Conservation (phyloP, 1,140 invertebrate genomes). For the Amphibalanus amphitrite region DNA sequence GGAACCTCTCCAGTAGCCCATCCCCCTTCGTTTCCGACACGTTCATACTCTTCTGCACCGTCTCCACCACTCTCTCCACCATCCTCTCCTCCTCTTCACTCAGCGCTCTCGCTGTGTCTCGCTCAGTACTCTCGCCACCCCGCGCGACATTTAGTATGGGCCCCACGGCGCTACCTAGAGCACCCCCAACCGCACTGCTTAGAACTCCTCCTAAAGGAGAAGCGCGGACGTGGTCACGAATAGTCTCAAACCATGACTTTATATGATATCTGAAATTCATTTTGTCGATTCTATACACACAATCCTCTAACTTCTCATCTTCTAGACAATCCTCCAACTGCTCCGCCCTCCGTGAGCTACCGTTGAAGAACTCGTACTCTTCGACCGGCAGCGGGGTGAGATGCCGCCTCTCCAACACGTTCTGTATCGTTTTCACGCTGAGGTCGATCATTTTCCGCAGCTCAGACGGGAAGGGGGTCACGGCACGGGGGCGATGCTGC, state of each 20-base stretch:
- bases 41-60: not conserved
- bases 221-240: not conserved
- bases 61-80: not conserved
- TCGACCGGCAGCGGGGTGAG: constrained; percentile 16
- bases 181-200: not conserved
- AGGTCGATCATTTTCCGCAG: constrained; percentile 14
- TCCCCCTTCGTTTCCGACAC: not conserved
- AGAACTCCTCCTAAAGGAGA: not conserved
- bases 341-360: not conserved
- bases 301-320: not conserved
- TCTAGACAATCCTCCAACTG: not conserved
- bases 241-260: not conserved
- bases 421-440: constrained; percentile 17
- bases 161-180: not conserved
- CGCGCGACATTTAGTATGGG: not conserved
- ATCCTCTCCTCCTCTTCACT: not conserved
- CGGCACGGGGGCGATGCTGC: not conserved
- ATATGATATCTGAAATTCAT: not conserved
- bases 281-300: not conserved
- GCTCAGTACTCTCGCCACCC: not conserved
- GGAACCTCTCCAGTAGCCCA: not conserved
- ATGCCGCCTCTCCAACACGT: constrained; percentile 12
- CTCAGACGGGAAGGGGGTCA: not conserved
- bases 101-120: too few relatives aligned
- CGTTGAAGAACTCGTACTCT: constrained; percentile 21